Percentiles rank a stretch among this genome's conserved stretches.
Conservation (phyloP, 1,140 invertebrate species). For the Drosophila orena region DNA sequence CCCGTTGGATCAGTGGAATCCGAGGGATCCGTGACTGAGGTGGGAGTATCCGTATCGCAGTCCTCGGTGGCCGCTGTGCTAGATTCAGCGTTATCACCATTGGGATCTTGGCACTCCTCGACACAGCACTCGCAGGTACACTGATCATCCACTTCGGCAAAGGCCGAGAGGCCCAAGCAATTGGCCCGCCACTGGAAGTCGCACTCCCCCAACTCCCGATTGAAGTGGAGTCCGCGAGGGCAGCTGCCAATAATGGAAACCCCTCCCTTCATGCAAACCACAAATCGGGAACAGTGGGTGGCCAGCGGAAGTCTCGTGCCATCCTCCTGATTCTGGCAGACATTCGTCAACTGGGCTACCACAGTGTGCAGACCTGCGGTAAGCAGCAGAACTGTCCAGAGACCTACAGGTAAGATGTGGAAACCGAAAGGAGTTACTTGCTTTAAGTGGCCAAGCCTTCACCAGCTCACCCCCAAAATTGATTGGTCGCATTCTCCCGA, state of each 20-base stretch:
- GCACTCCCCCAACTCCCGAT: slow-evolving; percentile 55
- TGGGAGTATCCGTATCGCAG: slow-evolving; percentile 6
- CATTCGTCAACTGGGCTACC: slow-evolving; percentile 22
- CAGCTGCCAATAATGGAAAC: slow-evolving; percentile 50
- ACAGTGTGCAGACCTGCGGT: slow-evolving; percentile 7
- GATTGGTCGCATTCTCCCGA: neutral
- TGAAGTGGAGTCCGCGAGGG: slow-evolving; percentile 65
- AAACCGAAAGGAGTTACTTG: neutral
- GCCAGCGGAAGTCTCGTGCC: slow-evolving; percentile 48
- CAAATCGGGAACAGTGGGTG: slow-evolving; percentile 48
- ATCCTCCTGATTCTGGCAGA: slow-evolving; percentile 41
- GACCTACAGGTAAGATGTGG: slow-evolving; percentile 10
- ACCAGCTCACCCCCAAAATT: slow-evolving; percentile 25
- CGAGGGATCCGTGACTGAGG: neutral
- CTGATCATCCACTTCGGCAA: slow-evolving; percentile 29
- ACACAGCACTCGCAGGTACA: slow-evolving; percentile 62
- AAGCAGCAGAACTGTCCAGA: slow-evolving; percentile 21
- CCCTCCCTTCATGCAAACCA: slow-evolving; percentile 42
- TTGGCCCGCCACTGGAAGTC: slow-evolving; percentile 70
- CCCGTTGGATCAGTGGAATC: slow-evolving; percentile 7
- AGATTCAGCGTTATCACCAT: neutral
- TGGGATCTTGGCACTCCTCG: slow-evolving; percentile 39
- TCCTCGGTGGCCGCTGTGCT: slow-evolving; percentile 22
- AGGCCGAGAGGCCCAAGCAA: slow-evolving; percentile 37
- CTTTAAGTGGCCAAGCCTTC: neutral